Base-by-base conservation (phyloP, 2,797 vertebrate species). In the Halcyon badia region DNA sequence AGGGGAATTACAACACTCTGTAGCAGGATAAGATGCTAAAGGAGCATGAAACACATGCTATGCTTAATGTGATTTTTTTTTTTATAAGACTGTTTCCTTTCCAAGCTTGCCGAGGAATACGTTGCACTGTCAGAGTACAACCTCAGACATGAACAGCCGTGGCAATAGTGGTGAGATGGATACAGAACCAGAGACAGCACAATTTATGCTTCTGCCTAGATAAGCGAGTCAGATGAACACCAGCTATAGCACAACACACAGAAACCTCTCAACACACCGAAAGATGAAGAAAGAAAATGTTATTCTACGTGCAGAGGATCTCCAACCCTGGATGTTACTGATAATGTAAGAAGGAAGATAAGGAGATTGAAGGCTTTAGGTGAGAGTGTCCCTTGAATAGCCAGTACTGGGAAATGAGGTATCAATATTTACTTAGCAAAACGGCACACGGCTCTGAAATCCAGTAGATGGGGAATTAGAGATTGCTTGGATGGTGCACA, bases 21-120 rank as follows among this genome's bases (percentile, higher is more conserved):
- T 42, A 91, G 94, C 91, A 51, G 89, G 95, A 90, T 96, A 95
- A 96, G 94, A 94, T 95, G 89, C 89, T 94, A 95, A 92, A 94
- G 73, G 78, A 95, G 83, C 94, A 94, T 94, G 96, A 97, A 97
- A 97, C 95, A 96, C 94, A 96, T 46, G 84, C 79, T 85, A 94
- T 95, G 84, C 91, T 90, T 97, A 96, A 96, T 90, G 89, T 96
- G 96, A 95, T 94, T 96, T 96, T 93, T 91, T 79, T 70, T 85
- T 52, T 44, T 48, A 25, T 64, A 71, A 76, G 65, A 54, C 90
- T 31, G 1, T 35, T 86, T 92, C 76, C 60, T 78, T 83, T 68
- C 68, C 85, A n/a, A 49, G 89, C 65, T 52, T 86, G 35, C n/a
- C 69, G 65, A 89, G 39, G 64, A 89, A 68, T 46, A 70, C 62